These are phyloP conservation scores for Cenopis cana DNA, from an alignment of 2,888 invertebrate species.

Conservation along the genomic window DNA sequence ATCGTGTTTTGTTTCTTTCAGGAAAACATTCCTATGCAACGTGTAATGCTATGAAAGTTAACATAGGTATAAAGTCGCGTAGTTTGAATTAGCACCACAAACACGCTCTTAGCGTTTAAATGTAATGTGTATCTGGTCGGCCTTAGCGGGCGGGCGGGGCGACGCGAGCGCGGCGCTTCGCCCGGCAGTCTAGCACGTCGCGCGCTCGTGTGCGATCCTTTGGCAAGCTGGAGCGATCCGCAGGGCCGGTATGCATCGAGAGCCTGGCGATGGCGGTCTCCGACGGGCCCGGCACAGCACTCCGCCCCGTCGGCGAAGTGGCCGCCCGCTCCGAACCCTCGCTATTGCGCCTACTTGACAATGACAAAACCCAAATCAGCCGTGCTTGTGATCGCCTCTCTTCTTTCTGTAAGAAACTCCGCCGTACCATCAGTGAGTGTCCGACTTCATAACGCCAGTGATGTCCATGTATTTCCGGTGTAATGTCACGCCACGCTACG, in stretches of 20 bases:
- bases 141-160: constrained; percentile 63
- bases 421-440: constrained; percentile 82
- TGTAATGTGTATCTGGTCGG: constrained; percentile 56
- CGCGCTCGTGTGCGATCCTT: constrained; percentile 80
- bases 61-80: constrained; percentile 54
- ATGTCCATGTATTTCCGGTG: constrained; percentile 25
- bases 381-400: constrained; percentile 78
- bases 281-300: constrained; percentile 66
- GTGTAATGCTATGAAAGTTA: constrained; percentile 39
- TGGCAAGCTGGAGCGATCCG: constrained; percentile 81
- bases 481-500: constrained; percentile 22
- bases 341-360: constrained; percentile 75
- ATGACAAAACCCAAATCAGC: constrained; percentile 75
- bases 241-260: constrained; percentile 83
- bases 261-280: constrained; percentile 78
- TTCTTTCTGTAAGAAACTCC: constrained; percentile 81
- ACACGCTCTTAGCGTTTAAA: constrained; percentile 52
- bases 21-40: constrained; percentile 36
- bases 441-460: constrained; percentile 38
- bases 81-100: constrained; percentile 70
- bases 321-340: constrained; percentile 76
- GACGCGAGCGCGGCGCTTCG: constrained; percentile 56
- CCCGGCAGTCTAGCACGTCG: constrained; percentile 73
- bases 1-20: constrained; percentile 31
- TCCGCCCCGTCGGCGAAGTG: constrained; percentile 75